phyloP scores from a whole-genome alignment of 2,113 vertebrate genomes.

The Percina caprodes region DNA sequence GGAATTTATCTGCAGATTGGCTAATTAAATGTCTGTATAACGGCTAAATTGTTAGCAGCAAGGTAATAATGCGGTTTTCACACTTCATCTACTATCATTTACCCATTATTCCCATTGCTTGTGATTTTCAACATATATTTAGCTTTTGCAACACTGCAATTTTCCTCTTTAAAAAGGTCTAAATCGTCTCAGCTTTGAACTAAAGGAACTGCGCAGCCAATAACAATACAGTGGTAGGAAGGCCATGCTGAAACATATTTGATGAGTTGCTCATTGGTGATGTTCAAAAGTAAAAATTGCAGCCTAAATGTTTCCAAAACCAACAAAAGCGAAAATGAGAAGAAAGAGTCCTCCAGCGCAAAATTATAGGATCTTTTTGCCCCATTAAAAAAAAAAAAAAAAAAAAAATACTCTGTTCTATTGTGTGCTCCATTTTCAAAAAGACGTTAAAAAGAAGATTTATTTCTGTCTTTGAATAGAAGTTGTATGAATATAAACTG shows the following conservation, averaged over 20 bases:
- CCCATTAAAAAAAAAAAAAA: conserved; percentile 40
- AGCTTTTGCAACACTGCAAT: not conserved
- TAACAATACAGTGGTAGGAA: not conserved
- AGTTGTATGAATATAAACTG: conserved; percentile 53
- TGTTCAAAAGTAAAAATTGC: not conserved
- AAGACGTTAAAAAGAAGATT: conserved; percentile 38
- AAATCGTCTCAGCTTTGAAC: conserved; percentile 13
- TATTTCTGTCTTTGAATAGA: conserved; percentile 47
- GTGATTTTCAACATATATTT: not conserved
- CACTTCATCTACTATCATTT: no score
- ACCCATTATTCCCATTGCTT: not conserved
- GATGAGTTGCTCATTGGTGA: conserved; percentile 3
- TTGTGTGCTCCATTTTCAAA: conserved; percentile 36
- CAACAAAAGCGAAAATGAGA: conserved; percentile 27
- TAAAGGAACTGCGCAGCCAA: conserved; percentile 10
- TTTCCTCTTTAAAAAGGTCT: conserved; percentile 29
- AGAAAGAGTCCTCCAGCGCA: conserved; percentile 32
- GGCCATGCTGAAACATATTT: not conserved
- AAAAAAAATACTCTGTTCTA: conserved; percentile 31
- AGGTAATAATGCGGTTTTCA: not conserved
- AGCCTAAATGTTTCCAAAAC: conserved; percentile 31
- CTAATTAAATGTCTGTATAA: not conserved
- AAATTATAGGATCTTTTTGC: conserved; percentile 32
- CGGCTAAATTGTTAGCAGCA: not conserved
- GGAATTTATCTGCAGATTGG: not conserved